Conservation (phyloP, 2,113 vertebrate genomes). For the Lepidothrix coronata region DNA sequence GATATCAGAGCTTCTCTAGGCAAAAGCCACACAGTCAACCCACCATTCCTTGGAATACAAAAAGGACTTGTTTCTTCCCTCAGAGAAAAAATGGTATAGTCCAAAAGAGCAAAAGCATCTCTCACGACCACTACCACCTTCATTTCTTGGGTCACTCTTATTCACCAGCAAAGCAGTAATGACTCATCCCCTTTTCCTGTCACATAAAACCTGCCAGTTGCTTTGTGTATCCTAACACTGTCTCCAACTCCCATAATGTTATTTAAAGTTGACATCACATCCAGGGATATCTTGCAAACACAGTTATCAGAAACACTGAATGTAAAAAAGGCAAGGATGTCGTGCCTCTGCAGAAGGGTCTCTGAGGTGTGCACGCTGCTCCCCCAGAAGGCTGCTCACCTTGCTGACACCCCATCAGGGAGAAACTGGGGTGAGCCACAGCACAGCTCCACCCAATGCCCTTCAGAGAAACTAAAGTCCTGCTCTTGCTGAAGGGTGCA, state of each 20-base stretch:
- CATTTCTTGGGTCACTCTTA: not conserved
- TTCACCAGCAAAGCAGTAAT: not conserved
- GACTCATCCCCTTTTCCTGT: not conserved
- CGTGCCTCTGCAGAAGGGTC: rapidly evolving
- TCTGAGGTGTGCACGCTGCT: rapidly evolving
- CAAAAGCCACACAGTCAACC: not conserved
- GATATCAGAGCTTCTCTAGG: not conserved
- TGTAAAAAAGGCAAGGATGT: rapidly evolving
- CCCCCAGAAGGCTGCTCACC: not conserved
- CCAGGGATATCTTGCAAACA: not conserved
- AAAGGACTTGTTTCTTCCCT: not conserved
- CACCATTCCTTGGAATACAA: not conserved
- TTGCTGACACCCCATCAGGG: not conserved
- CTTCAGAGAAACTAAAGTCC: not conserved
- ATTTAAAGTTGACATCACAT: not conserved
- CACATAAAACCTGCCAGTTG: not conserved
- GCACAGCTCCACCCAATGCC: not conserved
- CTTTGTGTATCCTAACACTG: not conserved
- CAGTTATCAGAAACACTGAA: not conserved
- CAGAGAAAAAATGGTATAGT: not conserved
- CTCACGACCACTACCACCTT: not conserved
- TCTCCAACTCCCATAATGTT: not conserved
- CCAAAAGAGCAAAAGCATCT: not conserved
- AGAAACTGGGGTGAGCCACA: not conserved
- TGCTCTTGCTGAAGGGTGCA: not conserved